These are phyloP conservation scores for Sinohyriopsis cumingii DNA, from an alignment of 2,888 invertebrate genomes.

Conservation along the genomic window DNA sequence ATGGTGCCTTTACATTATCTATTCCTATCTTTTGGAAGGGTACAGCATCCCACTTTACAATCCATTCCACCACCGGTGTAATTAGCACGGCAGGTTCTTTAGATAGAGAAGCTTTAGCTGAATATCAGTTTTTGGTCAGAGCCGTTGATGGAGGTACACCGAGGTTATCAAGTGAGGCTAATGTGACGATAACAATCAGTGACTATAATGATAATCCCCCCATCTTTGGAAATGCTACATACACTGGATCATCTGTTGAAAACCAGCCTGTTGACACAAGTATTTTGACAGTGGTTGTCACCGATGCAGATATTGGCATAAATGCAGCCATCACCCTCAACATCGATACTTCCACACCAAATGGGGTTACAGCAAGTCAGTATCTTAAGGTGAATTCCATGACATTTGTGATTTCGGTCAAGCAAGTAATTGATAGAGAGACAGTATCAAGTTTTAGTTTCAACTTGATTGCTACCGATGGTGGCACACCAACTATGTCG, in stretches of 20 bases:
- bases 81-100: constrained; percentile 36
- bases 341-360: constrained; percentile 42
- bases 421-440: constrained; percentile 53
- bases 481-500: constrained; percentile 87
- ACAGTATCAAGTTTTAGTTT: constrained; percentile 41
- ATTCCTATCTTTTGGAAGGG: constrained; percentile 40
- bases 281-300: constrained; percentile 45
- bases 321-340: constrained; percentile 51
- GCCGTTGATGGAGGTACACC: constrained; percentile 53
- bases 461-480: constrained; percentile 87
- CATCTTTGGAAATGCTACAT: constrained; percentile 37
- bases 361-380: constrained; percentile 33
- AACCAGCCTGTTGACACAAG: constrained; percentile 42
- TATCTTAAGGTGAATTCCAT: constrained; percentile 40
- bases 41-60: constrained; percentile 35
- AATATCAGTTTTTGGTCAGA: constrained; percentile 40
- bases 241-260: constrained; percentile 45
- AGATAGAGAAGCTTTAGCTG: constrained; percentile 46
- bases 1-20: constrained; percentile 39
- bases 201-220: constrained; percentile 64
- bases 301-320: constrained; percentile 50
- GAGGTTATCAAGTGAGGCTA: constrained; percentile 35
- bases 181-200: constrained; percentile 50
- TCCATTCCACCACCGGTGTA: constrained; percentile 38
- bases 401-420: constrained; percentile 42